Percentiles rank a stretch among this genome's conserved stretches.
Conservation (phyloP, 2,113 vertebrate genomes). For the Ictalurus punctatus region DNA sequence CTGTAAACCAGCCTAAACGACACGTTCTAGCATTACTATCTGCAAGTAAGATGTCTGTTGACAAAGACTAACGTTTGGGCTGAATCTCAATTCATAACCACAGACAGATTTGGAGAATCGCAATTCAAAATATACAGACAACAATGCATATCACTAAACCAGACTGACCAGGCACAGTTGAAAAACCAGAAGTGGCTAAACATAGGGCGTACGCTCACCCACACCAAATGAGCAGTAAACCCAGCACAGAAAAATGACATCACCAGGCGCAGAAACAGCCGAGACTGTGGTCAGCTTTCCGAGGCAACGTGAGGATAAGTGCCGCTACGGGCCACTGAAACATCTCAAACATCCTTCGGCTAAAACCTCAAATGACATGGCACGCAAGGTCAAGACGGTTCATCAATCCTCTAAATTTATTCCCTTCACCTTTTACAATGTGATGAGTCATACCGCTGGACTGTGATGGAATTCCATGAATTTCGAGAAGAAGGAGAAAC, state of each 20-base stretch:
- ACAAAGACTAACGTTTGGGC: not conserved
- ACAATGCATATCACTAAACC: not conserved
- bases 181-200: conserved; percentile 5
- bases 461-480: not conserved
- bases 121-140: not conserved
- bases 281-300: conserved; percentile 7
- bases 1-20: not conserved
- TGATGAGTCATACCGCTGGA: conserved; percentile 5
- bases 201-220: conserved; percentile 7
- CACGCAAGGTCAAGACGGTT: conserved; percentile 1
- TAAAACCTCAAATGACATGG: conserved; percentile 28
- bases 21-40: not conserved
- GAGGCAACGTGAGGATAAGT: conserved; percentile 19
- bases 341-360: conserved; percentile 16
- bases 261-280: not conserved
- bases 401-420: conserved; percentile 2
- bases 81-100: not conserved
- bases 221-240: not conserved
- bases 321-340: conserved; percentile 12
- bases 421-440: not conserved
- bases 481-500: not conserved
- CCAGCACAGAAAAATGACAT: conserved; percentile 16
- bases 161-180: not conserved
- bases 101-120: not conserved
- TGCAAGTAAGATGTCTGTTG: not conserved